These are phyloP conservation scores for Idris sp. DNA, from an alignment of 1,140 invertebrate genomes.

Conservation along the genomic window DNA sequence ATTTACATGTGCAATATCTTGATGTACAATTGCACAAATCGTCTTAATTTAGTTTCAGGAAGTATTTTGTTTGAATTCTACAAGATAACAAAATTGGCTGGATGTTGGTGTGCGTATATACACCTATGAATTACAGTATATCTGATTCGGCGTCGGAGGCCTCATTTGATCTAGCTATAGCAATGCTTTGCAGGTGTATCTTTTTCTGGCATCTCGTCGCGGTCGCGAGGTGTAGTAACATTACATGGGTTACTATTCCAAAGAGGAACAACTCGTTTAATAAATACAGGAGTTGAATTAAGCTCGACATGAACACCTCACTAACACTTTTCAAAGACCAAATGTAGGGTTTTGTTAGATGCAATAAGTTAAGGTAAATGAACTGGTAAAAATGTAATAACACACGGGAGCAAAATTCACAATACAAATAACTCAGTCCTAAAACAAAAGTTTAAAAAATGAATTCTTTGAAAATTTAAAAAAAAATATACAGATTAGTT, in stretches of 20 bases:
- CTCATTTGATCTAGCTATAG: conserved; percentile 13
- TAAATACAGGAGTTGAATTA: conserved; percentile 23
- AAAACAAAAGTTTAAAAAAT: too few species aligned
- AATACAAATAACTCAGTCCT: too few species aligned
- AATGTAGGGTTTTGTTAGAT: conserved; percentile 5
- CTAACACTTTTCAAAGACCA: conserved; percentile 11
- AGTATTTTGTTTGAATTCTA: conserved; percentile 41
- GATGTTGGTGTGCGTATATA: conserved; percentile 14
- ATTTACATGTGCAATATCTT: conserved; percentile 37
- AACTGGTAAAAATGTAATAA: too few species aligned
- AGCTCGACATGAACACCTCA: conserved; percentile 12
- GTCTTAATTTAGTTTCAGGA: conserved; percentile 54
- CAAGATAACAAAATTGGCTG: conserved; percentile 44
- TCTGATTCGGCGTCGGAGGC: conserved; percentile 19
- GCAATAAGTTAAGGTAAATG: too few species aligned
- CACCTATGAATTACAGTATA: conserved; percentile 27
- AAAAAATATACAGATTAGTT: too few species aligned
- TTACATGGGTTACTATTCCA: conserved; percentile 21
- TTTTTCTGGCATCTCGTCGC: conserved; percentile 39
- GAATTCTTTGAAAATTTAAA: too few species aligned
- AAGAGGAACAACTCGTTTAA: conserved; percentile 32
- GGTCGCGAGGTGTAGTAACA: conserved; percentile 6
- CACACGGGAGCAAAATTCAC: too few species aligned
- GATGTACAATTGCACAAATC: conserved; percentile 41
- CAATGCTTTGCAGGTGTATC: conserved; percentile 38